Percentiles rank a stretch among this genome's conserved stretches.
Evolutionary conservation across 2,113 vertebrate species (phyloP).

Genomic region (Lipotes vexillifer): DNA sequence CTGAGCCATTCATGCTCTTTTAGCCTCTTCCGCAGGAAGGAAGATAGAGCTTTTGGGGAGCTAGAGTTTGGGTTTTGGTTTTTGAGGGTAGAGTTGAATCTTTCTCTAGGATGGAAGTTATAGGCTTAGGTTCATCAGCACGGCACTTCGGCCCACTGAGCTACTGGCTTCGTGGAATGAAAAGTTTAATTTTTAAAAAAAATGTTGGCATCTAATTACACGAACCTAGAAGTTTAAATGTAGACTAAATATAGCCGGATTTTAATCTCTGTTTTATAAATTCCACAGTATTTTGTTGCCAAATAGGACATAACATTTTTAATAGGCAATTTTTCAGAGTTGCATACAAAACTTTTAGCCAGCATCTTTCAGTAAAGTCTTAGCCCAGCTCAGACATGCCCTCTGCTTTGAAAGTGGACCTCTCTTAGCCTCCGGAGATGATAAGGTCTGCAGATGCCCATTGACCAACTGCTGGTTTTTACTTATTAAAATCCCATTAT

Average conservation of each 20-base stretch:
- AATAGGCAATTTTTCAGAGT: background rate
- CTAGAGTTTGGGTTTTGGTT: background rate
- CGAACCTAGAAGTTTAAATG: background rate
- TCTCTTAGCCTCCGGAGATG: background rate
- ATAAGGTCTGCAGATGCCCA: background rate
- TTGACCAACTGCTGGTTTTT: slow-evolving; percentile 61
- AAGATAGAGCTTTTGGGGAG: background rate
- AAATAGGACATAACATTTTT: slow-evolving; percentile 32
- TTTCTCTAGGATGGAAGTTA: background rate
- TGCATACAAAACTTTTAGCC: background rate
- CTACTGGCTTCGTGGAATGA: background rate
- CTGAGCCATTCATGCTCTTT: background rate
- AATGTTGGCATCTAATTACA: background rate
- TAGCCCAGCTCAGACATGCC: background rate
- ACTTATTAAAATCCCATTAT: slow-evolving; percentile 52
- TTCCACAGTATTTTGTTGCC: background rate
- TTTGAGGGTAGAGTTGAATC: background rate
- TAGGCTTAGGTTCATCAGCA: background rate
- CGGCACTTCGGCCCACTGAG: background rate
- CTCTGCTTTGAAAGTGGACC: background rate
- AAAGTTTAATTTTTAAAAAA: background rate
- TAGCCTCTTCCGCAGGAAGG: background rate
- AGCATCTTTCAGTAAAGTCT: background rate
- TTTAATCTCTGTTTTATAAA: slow-evolving; percentile 31
- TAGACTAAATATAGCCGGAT: background rate